Evolutionary conservation across 2,113 vertebrate species (phyloP).

Genomic region (Erinaceus europaeus): DNA sequence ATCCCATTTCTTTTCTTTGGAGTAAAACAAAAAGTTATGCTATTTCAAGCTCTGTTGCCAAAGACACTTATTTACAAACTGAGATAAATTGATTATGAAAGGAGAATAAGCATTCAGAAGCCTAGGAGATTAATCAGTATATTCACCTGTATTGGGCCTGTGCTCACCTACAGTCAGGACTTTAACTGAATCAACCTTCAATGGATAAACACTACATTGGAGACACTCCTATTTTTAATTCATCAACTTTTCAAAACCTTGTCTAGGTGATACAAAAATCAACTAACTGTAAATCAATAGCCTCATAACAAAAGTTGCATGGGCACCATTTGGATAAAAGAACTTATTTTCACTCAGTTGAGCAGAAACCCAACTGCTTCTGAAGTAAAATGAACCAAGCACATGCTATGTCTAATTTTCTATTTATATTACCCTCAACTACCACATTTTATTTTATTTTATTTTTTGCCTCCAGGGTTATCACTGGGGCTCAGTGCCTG

Average conservation of each 20-base stretch:
- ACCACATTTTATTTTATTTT: neutral
- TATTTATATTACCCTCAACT: constrained; percentile 26
- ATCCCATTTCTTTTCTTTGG: constrained; percentile 7
- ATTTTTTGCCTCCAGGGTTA: too few relatives aligned
- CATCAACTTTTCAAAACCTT: constrained; percentile 10
- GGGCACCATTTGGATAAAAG: constrained; percentile 12
- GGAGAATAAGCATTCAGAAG: neutral
- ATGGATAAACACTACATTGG: neutral
- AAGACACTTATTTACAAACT: constrained; percentile 16
- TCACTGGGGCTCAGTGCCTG: too few relatives aligned
- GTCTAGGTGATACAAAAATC: neutral
- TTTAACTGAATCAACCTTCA: neutral
- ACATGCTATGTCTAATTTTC: constrained; percentile 38
- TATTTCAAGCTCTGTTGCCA: constrained; percentile 26
- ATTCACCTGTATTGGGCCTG: neutral
- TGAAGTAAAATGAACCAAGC: constrained; percentile 5
- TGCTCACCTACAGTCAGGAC: neutral
- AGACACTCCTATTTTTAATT: neutral
- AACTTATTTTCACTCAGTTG: constrained; percentile 25
- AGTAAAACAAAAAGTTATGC: constrained; percentile 11
- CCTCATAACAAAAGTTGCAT: constrained; percentile 4
- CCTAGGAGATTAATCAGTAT: constrained; percentile 10
- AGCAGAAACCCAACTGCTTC: neutral
- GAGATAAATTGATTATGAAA: constrained; percentile 15
- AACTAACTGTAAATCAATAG: neutral